Evolutionary conservation across 2,113 vertebrate species (phyloP).

Genomic region (Cyphomyrus discorhynchus): DNA sequence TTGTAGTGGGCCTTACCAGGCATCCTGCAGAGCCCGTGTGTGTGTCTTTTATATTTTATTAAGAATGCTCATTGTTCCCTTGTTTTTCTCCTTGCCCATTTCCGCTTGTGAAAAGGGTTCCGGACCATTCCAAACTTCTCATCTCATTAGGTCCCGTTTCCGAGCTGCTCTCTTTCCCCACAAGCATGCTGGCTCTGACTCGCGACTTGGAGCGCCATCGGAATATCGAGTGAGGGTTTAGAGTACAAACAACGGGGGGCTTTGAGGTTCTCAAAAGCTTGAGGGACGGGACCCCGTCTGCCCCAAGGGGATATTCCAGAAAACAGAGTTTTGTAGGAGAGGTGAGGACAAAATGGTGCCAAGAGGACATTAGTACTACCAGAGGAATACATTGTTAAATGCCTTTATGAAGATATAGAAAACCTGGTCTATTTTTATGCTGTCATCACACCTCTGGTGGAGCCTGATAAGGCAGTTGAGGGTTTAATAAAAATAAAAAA

Average conservation of each 20-base stretch:
- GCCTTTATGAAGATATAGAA: conserved; percentile 68
- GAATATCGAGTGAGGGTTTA: conserved; percentile 28
- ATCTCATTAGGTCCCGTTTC: not conserved
- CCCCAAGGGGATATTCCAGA: conserved; percentile 50
- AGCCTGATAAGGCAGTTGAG: conserved; percentile 57
- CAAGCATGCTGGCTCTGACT: conserved; percentile 1
- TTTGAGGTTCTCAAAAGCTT: conserved; percentile 44
- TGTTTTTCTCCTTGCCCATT: not conserved
- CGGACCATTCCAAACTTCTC: not conserved
- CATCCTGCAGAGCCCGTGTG: not conserved
- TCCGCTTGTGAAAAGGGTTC: not conserved
- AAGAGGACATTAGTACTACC: conserved; percentile 61
- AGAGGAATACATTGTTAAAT: conserved; percentile 69
- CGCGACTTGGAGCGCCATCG: conserved; percentile 26
- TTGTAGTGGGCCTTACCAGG: not conserved
- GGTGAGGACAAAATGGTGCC: conserved; percentile 38
- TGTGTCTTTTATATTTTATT: not conserved
- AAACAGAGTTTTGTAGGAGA: conserved; percentile 45
- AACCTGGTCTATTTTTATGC: conserved; percentile 59
- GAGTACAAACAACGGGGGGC: conserved; percentile 48
- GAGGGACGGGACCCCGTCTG: conserved; percentile 33
- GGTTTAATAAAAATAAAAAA: conserved; percentile 5
- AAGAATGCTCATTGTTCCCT: not conserved
- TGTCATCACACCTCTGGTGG: conserved; percentile 53
- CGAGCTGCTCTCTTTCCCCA: conserved; percentile 9